A percentile compares a stretch with the other conserved stretches of the same genome.
Conservation (phyloP, 2,797 vertebrate species). For the Sebastolobus altivelis region DNA sequence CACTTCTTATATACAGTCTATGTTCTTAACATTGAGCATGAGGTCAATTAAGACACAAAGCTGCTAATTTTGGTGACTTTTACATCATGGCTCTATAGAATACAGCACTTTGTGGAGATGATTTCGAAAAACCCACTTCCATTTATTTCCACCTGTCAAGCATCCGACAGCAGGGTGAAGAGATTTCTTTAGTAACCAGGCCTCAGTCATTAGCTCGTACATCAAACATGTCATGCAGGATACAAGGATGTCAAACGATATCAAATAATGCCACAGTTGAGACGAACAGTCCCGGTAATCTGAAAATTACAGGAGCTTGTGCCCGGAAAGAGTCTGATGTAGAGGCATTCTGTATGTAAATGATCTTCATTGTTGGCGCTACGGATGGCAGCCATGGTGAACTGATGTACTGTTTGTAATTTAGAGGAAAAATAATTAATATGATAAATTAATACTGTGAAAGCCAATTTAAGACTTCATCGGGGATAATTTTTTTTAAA, state of each 20-base stretch:
- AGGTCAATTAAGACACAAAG: slow-evolving; percentile 4
- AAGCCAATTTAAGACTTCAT: slow-evolving; percentile 56
- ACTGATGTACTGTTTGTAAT: slow-evolving; percentile 73
- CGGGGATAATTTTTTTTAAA: slow-evolving; percentile 15
- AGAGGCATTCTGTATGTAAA: slow-evolving; percentile 61
- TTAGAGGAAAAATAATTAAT: slow-evolving; percentile 66
- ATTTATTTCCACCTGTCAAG: slow-evolving; percentile 17
- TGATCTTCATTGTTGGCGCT: slow-evolving; percentile 43
- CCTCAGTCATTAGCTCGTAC: slow-evolving; percentile 2
- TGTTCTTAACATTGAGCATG: background rate
- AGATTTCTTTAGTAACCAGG: background rate
- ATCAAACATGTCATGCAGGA: slow-evolving; percentile 18
- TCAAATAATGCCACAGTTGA: background rate
- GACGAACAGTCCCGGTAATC: slow-evolving; percentile 1
- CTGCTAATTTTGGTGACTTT: background rate
- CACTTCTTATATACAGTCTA: background rate
- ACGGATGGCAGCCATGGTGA: slow-evolving; percentile 66
- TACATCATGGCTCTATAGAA: background rate
- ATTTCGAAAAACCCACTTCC: background rate
- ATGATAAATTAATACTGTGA: slow-evolving; percentile 56
- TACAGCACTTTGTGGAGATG: background rate
- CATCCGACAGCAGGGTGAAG: background rate
- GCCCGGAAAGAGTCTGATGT: slow-evolving; percentile 20
- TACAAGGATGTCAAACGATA: slow-evolving; percentile 12
- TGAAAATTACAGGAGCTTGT: slow-evolving; percentile 27